A percentile compares a stretch with the other conserved stretches of the same genome.
These are phyloP conservation scores for Macroramphosus scolopax DNA, from an alignment of 2,797 vertebrate species.

Conservation along the genomic window DNA sequence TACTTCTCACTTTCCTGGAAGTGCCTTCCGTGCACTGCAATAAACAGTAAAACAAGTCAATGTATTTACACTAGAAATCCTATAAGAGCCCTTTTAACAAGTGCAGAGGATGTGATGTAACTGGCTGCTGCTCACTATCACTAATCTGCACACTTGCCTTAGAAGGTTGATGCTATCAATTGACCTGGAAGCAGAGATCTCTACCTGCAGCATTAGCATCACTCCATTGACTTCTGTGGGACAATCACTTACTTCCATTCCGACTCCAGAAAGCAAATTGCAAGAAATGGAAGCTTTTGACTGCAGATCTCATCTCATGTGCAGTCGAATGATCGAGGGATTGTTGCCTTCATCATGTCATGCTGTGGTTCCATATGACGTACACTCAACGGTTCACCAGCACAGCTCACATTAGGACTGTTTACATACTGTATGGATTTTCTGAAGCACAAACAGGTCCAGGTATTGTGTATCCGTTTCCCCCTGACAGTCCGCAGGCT, in stretches of 20 bases:
- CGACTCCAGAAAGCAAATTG: too few species aligned
- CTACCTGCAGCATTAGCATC: too few species aligned
- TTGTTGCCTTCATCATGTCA: background rate
- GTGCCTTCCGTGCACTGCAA: slow-evolving; percentile 31
- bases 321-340: background rate
- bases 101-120: slow-evolving; percentile 12
- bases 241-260: too few species aligned
- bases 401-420: slow-evolving; percentile 2
- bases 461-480: too few species aligned
- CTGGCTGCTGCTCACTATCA: too few species aligned
- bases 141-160: too few species aligned
- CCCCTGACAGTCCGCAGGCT: too few species aligned
- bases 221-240: too few species aligned
- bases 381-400: background rate
- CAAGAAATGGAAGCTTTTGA: too few species aligned
- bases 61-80: slow-evolving; percentile 58
- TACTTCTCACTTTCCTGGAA: slow-evolving; percentile 32
- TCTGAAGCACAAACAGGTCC: slow-evolving; percentile 1
- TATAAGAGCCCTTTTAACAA: slow-evolving; percentile 30
- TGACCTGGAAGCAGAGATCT: too few species aligned
- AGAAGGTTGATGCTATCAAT: too few species aligned
- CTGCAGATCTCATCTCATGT: too few species aligned
- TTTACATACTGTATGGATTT: slow-evolving; percentile 50
- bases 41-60: slow-evolving; percentile 62
- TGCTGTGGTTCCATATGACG: slow-evolving; percentile 23